Evolutionary conservation across 2,113 vertebrate species (phyloP), one percentile per base, ranked within the genome.

Genomic region (Nycticebus coucang): DNA sequence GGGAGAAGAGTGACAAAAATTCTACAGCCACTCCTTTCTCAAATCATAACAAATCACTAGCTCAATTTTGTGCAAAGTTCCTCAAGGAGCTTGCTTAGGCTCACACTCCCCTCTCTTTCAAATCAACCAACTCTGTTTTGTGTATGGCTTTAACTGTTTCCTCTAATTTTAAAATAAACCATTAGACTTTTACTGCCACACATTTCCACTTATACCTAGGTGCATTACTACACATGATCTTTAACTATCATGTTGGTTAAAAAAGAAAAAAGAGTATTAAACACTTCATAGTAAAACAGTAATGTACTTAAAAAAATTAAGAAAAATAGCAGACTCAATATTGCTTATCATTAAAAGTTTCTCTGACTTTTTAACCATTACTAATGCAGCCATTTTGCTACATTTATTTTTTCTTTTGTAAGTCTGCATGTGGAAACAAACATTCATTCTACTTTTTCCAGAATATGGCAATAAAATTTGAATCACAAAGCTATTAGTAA

Each of bases 401-500:
- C 35, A 66, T 24, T 87, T 96, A 17, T 87, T 96, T 59, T 92
- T 89, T 80, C 69, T 50, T 95, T 95, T 89, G 41, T 74, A 93
- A 91, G 37, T 87, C 22, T 72, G 60, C 83, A 79, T 86, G 82
- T 90, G 72, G 41, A 11, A 86, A 80, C 57, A 89, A 80, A 55
- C 66, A 80, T 21, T 92, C 74, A 82, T 55, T 82, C 33, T 93
- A 45, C 26, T 92, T 41, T 59, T 79, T 84, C 30, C 59, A 69
- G 4, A 92, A 53, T 66, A 81, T 35, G 66, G 62, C 35, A 91
- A 95, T 92, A 90, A 93, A 92, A 94, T 55, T 85, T 82, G n/a
- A 97, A 93, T 69, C 68, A 79, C 68, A 60, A 94, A 35, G 4
- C 19, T 94, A 95, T 94, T 87, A 93, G 68, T 92, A 95, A 95